A percentile compares a stretch with the other conserved stretches of the same genome.
Evolutionary conservation across 1,140 invertebrate genomes (phyloP).

Genomic region (Chironomus tepperi): DNA sequence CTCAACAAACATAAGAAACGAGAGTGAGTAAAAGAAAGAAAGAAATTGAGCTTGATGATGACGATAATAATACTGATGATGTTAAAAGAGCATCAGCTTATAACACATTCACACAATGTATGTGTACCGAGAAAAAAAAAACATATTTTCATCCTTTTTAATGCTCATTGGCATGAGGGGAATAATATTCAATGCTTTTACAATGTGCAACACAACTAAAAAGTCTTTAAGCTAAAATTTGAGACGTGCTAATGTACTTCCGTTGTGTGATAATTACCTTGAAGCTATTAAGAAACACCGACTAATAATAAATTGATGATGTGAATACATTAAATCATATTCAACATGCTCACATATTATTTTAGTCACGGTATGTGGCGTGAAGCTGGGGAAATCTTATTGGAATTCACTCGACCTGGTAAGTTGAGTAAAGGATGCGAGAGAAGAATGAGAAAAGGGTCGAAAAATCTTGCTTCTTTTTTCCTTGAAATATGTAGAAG

Average conservation of each 20-base stretch:
- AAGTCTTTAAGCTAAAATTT: neutral
- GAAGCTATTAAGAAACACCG: neutral
- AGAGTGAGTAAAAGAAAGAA: neutral
- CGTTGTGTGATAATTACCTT: neutral
- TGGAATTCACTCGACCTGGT: neutral
- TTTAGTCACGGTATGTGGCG: too few species aligned
- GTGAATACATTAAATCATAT: neutral
- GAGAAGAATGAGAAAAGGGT: too few species aligned
- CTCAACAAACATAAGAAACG: too few species aligned
- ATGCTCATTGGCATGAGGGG: neutral
- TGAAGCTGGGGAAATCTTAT: neutral
- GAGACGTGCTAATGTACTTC: constrained; percentile 6
- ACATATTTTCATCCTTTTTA: too few species aligned
- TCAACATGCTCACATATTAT: constrained; percentile 1
- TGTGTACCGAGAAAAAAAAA: neutral
- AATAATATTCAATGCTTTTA: neutral
- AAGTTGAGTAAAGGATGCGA: neutral
- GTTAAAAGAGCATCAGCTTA: neutral
- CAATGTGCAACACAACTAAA: neutral
- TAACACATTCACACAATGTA: neutral
- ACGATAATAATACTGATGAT: neutral
- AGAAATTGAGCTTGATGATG: neutral
- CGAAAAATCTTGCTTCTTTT: neutral
- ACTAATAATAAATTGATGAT: constrained; percentile 14
- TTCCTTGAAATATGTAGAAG: neutral